Evolutionary conservation across 1,140 invertebrate genomes (phyloP).

Genomic region (Penaeus chinensis): DNA sequence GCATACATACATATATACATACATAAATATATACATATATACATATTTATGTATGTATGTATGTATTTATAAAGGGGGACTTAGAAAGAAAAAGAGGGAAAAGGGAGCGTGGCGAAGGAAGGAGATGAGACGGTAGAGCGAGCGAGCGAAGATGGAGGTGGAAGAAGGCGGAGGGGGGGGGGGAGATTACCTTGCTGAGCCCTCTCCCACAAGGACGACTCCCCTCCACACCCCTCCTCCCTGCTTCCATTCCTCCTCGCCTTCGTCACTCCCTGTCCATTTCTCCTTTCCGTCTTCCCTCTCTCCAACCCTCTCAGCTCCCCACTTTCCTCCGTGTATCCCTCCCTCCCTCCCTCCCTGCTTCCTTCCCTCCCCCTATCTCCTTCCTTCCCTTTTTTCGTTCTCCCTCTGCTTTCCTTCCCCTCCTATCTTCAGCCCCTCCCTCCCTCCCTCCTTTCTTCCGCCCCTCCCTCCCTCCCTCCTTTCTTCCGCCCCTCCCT

Average conservation of each 20-base stretch:
- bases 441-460: too few species aligned
- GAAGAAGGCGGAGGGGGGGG: too few species aligned
- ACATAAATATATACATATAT: background rate
- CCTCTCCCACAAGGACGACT: too few species aligned
- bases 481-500: background rate
- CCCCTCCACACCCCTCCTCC: too few species aligned
- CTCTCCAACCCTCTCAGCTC: background rate
- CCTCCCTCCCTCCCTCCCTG: too few species aligned
- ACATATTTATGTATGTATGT: background rate
- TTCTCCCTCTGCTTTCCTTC: background rate
- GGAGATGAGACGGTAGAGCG: too few species aligned
- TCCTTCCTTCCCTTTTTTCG: background rate
- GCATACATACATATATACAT: too few species aligned
- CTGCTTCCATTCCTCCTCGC: background rate
- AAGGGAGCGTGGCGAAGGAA: too few species aligned
- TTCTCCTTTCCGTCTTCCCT: background rate
- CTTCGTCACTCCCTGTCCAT: background rate
- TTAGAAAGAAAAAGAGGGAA: too few species aligned
- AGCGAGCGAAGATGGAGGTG: too few species aligned
- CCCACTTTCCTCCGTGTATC: too few species aligned
- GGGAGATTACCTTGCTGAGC: too few species aligned
- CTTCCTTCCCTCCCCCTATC: background rate
- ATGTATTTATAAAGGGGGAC: background rate
- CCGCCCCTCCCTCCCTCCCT: background rate
- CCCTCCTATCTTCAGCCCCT: background rate